These are phyloP conservation scores for Microtus montanus DNA, from an alignment of 2,113 vertebrate species.

Conservation along the genomic window DNA sequence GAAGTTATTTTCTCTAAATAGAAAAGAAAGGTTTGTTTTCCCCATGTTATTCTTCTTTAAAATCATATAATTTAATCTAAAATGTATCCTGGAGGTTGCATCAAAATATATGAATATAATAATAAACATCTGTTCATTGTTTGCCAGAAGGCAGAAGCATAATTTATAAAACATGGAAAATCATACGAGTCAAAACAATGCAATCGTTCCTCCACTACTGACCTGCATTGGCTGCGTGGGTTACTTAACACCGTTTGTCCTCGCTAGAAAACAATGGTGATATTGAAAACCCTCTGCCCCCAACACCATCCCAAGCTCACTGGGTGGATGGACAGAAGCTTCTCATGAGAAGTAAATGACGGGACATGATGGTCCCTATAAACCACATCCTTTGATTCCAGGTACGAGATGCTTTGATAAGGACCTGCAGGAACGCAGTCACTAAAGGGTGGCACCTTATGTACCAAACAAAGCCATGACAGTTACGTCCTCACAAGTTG, in stretches of 20 bases:
- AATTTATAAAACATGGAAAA: not conserved
- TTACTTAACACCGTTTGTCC: not conserved
- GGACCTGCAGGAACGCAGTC: not conserved
- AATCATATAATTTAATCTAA: constrained; percentile 3
- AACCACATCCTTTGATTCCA: not conserved
- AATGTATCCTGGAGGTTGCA: constrained; percentile 12
- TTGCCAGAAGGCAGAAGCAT: not conserved
- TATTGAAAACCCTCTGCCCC: accelerated
- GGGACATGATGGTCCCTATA: not conserved
- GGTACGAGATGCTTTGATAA: not conserved
- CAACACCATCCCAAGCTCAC: not conserved
- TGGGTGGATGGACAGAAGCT: not conserved
- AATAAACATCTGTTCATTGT: not conserved
- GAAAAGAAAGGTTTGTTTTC: not conserved
- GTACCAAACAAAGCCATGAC: not conserved
- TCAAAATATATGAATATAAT: not conserved
- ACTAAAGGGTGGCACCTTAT: not conserved
- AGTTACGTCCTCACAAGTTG: not conserved
- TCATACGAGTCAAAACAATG: not conserved
- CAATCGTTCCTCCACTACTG: not conserved
- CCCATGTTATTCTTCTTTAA: not conserved
- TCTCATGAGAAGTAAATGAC: not conserved
- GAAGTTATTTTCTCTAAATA: not conserved
- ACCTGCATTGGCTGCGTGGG: not conserved
- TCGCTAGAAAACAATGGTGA: not conserved